Base-by-base conservation (phyloP, 2,888 invertebrate species). In the Eupithecia subfuscata region DNA sequence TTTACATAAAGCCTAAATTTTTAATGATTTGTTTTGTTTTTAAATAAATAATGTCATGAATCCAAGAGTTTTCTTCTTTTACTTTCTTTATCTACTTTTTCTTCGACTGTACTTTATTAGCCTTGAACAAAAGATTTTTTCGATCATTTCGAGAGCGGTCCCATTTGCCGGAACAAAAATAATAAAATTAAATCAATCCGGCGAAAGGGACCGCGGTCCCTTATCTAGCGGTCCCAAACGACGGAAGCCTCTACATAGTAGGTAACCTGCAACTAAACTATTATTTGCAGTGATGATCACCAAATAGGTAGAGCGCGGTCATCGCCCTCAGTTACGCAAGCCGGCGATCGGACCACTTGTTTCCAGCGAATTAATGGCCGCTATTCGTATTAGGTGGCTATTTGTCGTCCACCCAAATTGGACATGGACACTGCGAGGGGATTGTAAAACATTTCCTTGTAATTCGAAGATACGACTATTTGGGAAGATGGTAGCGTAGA, bases 331-430 rank as follows among this genome's bases (percentile, higher is more conserved):
- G 69, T 77, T 75, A 74, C 80, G 79, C 77, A 74, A 75, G 76
- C 65, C 82, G 79, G 83, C 81, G 83, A 82, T 82, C 84, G 81
- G 83, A 83, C 81, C 86, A 86, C 88, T 87, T 84, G 88, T 85
- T 86, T 86, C 86, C 84, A 82, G 80, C 82, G 84, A 86, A 87
- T 87, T 87, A 86, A 86, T 87, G 83, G 82, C 82, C 80, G 82
- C 85, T 84, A 84, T 85, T 84, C 84, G 83, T 83, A 87, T 87
- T 84, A 86, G 84, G 83, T 80, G 84, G 84, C 84, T 82, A 86
- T 86, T 86, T 82, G 81, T 81, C 83, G 78, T 82, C 80, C 79
- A 78, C 80, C 78, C 79, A 77, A 80, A 80, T 79, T 73, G 82
- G 78, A 82, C 81, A 79, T 78, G 82, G 80, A 82, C 80, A 82